These are phyloP conservation scores for Hypolimnas misippus DNA, from an alignment of 2,888 invertebrate genomes.

Conservation along the genomic window DNA sequence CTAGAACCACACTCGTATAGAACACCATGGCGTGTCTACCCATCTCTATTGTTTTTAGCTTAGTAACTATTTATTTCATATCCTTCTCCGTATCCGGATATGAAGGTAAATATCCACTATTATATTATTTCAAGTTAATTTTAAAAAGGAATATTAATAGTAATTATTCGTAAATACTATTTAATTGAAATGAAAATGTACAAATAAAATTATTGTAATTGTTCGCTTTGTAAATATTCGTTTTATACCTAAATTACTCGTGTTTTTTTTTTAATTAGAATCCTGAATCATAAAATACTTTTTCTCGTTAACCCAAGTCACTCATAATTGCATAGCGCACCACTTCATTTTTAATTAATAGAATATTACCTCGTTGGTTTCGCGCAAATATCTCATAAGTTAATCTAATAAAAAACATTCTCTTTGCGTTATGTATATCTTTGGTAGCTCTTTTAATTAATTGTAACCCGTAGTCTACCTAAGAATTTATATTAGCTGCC, in stretches of 20 bases:
- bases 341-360: not conserved
- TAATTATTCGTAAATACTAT: not conserved
- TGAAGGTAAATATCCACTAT: constrained; percentile 20
- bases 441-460: no score
- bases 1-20: not conserved
- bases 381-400: not conserved
- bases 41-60: constrained; percentile 20
- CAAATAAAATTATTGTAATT: no score
- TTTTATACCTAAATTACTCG: no score
- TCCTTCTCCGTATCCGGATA: constrained; percentile 5
- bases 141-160: no score
- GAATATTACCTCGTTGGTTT: not conserved
- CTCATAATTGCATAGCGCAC: not conserved
- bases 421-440: not conserved
- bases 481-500: no score
- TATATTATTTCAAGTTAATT: not conserved
- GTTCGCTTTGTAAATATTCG: no score
- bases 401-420: not conserved
- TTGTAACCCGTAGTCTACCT: no score
- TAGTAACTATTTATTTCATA: constrained; percentile 7
- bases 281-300: not conserved
- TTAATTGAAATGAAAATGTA: not conserved
- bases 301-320: not conserved
- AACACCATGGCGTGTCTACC: constrained; percentile 14
- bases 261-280: not conserved